Base-by-base conservation (phyloP, 2,797 vertebrate genomes). In the Myripristis murdjan region DNA sequence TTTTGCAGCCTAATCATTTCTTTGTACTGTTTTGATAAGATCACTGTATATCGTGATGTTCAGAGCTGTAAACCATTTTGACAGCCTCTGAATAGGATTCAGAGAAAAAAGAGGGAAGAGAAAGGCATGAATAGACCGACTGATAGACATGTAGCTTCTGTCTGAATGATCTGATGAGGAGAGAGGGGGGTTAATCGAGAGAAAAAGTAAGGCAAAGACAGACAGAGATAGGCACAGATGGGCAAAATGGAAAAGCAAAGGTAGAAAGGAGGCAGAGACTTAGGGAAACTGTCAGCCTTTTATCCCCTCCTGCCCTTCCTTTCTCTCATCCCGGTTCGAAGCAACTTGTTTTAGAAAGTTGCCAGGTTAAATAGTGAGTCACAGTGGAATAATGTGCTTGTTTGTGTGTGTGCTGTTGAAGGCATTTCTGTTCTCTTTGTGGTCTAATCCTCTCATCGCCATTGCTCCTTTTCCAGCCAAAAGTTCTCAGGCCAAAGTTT, bases 291-390 rank as follows among this genome's bases (percentile, higher is more conserved):
- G 3, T 33, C 3, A 48, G n/a, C 41, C 53, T 55, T 55, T 39
- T 52, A n/a, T 6, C 7, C 54, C 35, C 31, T 52, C 26, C 48
- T 47, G 43, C 24, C 44, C n/a, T 5, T 62, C 41, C 22, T 69
- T 63, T 33, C 24, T 52, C 20, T 39, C 12, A 48, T 54, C 23
- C 28, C 54, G 54, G 31, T n/a, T 24, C 66, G 63, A 61, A 23
- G 69, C 69, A 57, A 63, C 64, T 57, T 70, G 64, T 63, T 76
- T 80, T 64, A 43, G 39, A 72, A 68, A 73, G 58, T 65, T 49
- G 44, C 16, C 47, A 68, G 22, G 54, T 72, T 66, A 37, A 65
- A 60, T 18, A 18, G 3, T 31, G 28, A 8, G n/a, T 44, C 44
- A n/a, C 52, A 24, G 64, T 22, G 24, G 44, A 46, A 20, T n/a